These are phyloP conservation scores for Caretta caretta DNA, from an alignment of 2,113 vertebrate genomes.

Conservation along the genomic window DNA sequence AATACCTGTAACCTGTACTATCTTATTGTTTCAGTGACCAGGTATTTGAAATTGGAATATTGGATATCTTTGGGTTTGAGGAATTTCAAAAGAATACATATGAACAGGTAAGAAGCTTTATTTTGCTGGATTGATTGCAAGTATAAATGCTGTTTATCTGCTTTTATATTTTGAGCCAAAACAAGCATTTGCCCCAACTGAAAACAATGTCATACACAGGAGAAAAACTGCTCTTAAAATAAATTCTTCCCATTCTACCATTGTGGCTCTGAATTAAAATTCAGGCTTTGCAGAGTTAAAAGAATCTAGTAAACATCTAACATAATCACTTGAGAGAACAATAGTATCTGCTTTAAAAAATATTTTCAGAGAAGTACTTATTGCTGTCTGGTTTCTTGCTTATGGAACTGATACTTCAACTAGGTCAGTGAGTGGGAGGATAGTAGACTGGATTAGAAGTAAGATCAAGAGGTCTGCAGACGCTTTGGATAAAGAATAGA, in stretches of 20 bases:
- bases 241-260: background rate
- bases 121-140: conserved; percentile 17
- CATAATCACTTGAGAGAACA: background rate
- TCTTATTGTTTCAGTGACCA: conserved; percentile 78
- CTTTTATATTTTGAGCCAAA: background rate
- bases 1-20: background rate
- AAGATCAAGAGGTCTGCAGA: conserved; percentile 28
- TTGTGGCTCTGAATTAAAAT: background rate
- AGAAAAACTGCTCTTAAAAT: background rate
- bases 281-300: background rate
- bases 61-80: conserved; percentile 97
- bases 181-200: background rate
- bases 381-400: background rate
- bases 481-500: background rate
- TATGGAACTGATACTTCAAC: background rate
- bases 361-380: background rate
- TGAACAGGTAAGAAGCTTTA: conserved; percentile 86
- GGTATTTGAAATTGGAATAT: conserved; percentile 87
- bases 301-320: background rate
- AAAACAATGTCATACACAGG: background rate
- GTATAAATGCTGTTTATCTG: background rate
- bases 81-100: conserved; percentile 92
- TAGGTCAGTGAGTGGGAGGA: background rate
- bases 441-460: background rate
- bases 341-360: background rate